These are phyloP conservation scores for Nebria brevicollis DNA, from an alignment of 2,888 invertebrate species.

Conservation along the genomic window DNA sequence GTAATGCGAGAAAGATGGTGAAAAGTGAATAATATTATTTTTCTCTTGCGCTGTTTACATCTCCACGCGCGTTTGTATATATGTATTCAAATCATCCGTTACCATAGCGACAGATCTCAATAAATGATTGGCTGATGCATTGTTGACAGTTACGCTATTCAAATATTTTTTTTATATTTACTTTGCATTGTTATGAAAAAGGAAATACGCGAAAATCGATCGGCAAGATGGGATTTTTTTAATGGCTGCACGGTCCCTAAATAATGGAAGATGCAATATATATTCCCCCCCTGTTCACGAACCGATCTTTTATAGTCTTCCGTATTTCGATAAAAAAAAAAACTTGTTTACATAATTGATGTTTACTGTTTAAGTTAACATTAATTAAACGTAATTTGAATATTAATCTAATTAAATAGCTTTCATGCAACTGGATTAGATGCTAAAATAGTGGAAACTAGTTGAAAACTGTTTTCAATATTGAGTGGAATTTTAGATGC, in stretches of 20 bases:
- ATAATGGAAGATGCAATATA: no score
- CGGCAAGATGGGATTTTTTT: background rate
- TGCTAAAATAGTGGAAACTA: background rate
- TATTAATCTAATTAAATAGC: no score
- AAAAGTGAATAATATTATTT: no score
- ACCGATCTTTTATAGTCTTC: background rate
- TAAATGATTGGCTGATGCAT: conserved; percentile 3
- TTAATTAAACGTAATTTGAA: no score
- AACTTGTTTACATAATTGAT: background rate
- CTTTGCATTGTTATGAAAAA: background rate
- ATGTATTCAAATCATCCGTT: conserved; percentile 4
- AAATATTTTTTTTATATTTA: conserved; percentile 9
- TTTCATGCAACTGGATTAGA: no score
- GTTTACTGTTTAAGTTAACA: background rate
- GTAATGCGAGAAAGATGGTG: no score
- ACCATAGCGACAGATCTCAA: background rate
- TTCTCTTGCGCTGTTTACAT: background rate
- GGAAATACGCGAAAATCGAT: conserved; percentile 5
- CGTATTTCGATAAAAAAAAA: no score
- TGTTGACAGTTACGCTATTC: conserved; percentile 7
- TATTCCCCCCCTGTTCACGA: background rate
- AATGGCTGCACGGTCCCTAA: background rate
- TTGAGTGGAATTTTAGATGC: background rate
- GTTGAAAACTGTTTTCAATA: background rate
- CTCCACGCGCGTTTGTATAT: background rate